These are phyloP conservation scores for Pimephales promelas DNA, from an alignment of 2,113 vertebrate species.

Conservation along the genomic window DNA sequence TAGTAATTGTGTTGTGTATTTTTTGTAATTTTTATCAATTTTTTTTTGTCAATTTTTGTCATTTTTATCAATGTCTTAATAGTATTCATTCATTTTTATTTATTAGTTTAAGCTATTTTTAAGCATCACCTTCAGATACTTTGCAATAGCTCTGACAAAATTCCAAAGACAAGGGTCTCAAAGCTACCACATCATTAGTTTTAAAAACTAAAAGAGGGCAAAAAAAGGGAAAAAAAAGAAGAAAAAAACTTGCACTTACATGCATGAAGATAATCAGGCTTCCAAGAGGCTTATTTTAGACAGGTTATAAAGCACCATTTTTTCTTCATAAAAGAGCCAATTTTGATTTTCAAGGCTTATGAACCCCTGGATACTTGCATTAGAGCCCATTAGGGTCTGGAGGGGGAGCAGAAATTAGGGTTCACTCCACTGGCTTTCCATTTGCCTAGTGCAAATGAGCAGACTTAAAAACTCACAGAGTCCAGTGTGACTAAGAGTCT, in stretches of 20 bases:
- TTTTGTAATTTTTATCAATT: too few relatives aligned
- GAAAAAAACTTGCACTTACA: neutral
- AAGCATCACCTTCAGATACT: neutral
- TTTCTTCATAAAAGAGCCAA: constrained; percentile 26
- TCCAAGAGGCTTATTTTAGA: constrained; percentile 43
- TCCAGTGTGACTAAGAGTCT: constrained; percentile 24
- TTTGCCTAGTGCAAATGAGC: constrained; percentile 52
- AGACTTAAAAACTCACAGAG: constrained; percentile 38
- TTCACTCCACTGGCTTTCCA: constrained; percentile 39
- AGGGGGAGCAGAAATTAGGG: constrained; percentile 44
- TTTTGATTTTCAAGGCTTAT: constrained; percentile 53
- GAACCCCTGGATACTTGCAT: constrained; percentile 53
- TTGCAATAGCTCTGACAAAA: neutral
- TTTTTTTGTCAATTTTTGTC: too few relatives aligned
- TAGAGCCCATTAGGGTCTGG: constrained; percentile 54
- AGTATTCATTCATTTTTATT: too few relatives aligned
- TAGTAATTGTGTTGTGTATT: too few relatives aligned
- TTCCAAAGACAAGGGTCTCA: neutral
- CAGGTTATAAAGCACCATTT: constrained; percentile 32
- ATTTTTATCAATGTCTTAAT: too few relatives aligned
- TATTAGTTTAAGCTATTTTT: too few relatives aligned
- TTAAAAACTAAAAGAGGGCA: neutral
- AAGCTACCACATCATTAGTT: constrained; percentile 8
- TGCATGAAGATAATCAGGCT: constrained; percentile 27
- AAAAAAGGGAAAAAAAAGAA: neutral